phyloP scores from a whole-genome alignment of 2,888 invertebrate species.

The Erebia epiphron region DNA sequence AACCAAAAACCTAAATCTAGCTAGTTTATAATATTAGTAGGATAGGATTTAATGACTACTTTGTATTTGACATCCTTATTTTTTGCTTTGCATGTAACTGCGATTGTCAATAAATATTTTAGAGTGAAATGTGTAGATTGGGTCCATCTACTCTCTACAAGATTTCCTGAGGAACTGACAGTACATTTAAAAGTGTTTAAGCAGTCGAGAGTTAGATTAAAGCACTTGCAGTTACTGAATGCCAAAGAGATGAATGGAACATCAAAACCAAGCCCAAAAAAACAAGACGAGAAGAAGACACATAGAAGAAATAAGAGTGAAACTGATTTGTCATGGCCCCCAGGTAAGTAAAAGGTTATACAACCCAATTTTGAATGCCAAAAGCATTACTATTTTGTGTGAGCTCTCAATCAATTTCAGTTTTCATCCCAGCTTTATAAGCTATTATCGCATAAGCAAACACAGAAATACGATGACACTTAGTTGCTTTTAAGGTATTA shows the following conservation, averaged over 20 bases:
- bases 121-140: constrained; percentile 93
- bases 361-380: no score
- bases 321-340: constrained; percentile 87
- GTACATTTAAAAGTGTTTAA: constrained; percentile 94
- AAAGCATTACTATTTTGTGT: no score
- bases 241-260: constrained; percentile 72
- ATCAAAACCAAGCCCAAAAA: constrained; percentile 67
- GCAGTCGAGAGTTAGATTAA: constrained; percentile 85
- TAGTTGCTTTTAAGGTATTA: no score
- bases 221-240: constrained; percentile 71
- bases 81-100: constrained; percentile 9
- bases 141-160: constrained; percentile 93
- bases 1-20: no score
- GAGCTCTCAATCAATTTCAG: no score
- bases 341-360: constrained; percentile 68
- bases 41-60: neutral
- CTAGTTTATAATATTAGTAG: no score
- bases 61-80: neutral
- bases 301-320: constrained; percentile 89
- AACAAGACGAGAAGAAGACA: constrained; percentile 74
- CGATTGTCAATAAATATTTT: constrained; percentile 40
- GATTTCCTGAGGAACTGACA: constrained; percentile 94
- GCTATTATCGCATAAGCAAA: no score
- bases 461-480: no score
- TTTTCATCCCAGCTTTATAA: no score